Evolutionary conservation across 2,888 invertebrate species (phyloP).

Genomic region (Apamea anceps): DNA sequence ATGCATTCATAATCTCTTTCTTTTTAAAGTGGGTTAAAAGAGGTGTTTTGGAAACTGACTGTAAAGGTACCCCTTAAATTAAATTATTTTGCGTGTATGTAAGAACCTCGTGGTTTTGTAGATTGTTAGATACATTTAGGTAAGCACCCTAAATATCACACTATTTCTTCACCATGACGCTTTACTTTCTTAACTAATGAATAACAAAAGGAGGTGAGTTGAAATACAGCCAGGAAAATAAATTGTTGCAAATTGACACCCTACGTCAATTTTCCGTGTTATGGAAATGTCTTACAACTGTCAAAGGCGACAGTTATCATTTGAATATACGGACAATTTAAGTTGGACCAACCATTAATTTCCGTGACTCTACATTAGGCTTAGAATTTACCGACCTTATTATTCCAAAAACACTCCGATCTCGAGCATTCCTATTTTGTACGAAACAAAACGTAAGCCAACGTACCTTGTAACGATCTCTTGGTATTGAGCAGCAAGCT

Average conservation of each 20-base stretch:
- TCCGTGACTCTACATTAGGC: background rate
- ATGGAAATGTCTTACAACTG: background rate
- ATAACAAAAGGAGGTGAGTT: background rate
- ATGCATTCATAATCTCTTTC: background rate
- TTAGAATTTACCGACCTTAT: background rate
- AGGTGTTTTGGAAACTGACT: background rate
- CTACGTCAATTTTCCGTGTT: background rate
- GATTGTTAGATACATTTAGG: background rate
- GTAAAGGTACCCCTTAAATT: background rate
- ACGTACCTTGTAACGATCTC: slow-evolving; percentile 93
- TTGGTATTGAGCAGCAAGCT: slow-evolving; percentile 94
- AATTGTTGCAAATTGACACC: background rate
- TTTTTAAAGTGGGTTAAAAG: background rate
- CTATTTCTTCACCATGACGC: too few species aligned
- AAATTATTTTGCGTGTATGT: background rate
- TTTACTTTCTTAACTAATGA: background rate
- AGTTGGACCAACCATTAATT: background rate
- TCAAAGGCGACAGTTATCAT: background rate
- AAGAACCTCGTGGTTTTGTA: background rate
- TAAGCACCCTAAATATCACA: too few species aligned
- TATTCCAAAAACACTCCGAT: background rate
- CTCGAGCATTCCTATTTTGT: background rate
- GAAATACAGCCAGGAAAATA: too few species aligned
- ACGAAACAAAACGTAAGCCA: background rate
- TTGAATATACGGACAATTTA: background rate